Base-by-base conservation (phyloP, 2,888 invertebrate genomes). In the Drosophila helvetica region DNA sequence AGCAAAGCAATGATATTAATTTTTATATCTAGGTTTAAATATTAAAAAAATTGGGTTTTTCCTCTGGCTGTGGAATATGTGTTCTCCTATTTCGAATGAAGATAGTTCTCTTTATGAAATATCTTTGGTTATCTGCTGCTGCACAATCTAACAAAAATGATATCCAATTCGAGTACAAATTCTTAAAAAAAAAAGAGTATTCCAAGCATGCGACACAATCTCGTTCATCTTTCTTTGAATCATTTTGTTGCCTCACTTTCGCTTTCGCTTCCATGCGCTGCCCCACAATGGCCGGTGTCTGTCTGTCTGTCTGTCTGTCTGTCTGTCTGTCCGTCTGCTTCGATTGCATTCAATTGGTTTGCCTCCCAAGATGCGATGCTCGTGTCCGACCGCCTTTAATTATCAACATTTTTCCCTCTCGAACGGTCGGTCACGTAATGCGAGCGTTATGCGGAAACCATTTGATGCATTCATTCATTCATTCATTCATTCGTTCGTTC, bases 291-390 rank as follows among this genome's bases (percentile, higher is more conserved):
- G 48, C 38, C n/a, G n/a, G n/a, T n/a, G 38, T 38, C 38, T 38
- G 38, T 38, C 30, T 33, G 30, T 27, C 22, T 33, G 33, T 5
- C 0, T 1, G 33, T n/a, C n/a, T n/a, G n/a, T 5, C 33, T 6
- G 2, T 6, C 12, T 5, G 12, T 33, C 33, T 15, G 17, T 18
- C 30, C 63, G 78, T 67, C 76, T 76, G 57, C 79, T 67, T 78
- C 74, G 76, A 64, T 68, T 76, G 80, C 77, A 68, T 72, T 71
- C 69, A 83, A 83, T 80, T 75, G 75, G 68, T 60, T 74, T 72
- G 62, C 43, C 67, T 63, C 47, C 55, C 53, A 61, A 73, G 71
- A 66, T 77, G 68, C 73, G 71, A 64, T 77, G 69, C 74, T 60
- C 48, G 45, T 38, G 52, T 33, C 59, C 27, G 54, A 61, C 15